phyloP scores from a whole-genome alignment of 2,113 vertebrate species.

The Albula goreensis region DNA sequence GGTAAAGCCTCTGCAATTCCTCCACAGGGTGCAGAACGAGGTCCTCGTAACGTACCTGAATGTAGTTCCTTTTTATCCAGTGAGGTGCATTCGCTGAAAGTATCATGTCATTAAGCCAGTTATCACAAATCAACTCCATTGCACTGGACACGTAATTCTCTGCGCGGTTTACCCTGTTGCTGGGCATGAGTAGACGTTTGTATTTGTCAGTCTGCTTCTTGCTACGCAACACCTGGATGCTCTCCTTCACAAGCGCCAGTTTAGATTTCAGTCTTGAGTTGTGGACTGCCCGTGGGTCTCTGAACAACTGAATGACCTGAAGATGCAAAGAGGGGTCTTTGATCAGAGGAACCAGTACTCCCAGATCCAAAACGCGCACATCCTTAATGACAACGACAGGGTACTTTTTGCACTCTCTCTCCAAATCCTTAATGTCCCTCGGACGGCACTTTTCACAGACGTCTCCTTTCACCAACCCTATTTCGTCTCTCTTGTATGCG shows the following conservation, averaged over 20 bases:
- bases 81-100: constrained; percentile 74
- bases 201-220: constrained; percentile 77
- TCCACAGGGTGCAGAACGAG: constrained; percentile 79
- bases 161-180: constrained; percentile 71
- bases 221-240: constrained; percentile 90
- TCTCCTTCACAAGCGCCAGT: constrained; percentile 89
- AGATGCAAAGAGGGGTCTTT: constrained; percentile 84
- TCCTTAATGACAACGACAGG: constrained; percentile 93
- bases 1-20: constrained; percentile 78
- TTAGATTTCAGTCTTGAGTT: constrained; percentile 90
- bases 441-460: constrained; percentile 81
- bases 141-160: constrained; percentile 88
- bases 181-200: constrained; percentile 72
- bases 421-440: constrained; percentile 79
- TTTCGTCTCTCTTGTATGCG: constrained; percentile 63
- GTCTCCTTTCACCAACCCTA: constrained; percentile 81
- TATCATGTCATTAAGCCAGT: constrained; percentile 85
- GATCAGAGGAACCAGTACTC: constrained; percentile 83
- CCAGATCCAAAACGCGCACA: constrained; percentile 85
- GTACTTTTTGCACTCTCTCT: constrained; percentile 89
- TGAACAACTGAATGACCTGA: constrained; percentile 88
- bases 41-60: constrained; percentile 88
- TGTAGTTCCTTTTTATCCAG: constrained; percentile 81
- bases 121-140: constrained; percentile 93
- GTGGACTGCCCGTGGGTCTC: constrained; percentile 92